phyloP scores from a whole-genome alignment of 2,113 vertebrate genomes.

The Sciurus niger region DNA sequence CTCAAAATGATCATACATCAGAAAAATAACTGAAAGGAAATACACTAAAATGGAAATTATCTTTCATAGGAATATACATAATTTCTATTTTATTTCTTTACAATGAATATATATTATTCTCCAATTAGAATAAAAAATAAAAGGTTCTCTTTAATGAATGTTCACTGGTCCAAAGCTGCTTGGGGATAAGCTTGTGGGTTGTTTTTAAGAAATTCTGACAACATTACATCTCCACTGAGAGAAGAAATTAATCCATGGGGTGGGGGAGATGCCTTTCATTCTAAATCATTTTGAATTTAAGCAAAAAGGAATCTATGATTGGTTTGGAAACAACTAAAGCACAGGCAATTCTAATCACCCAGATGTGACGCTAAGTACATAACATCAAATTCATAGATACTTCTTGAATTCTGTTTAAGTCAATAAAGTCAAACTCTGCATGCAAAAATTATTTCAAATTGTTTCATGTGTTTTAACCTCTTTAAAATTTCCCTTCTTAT shows the following conservation, averaged over 20 bases:
- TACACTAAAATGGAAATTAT: conserved; percentile 12
- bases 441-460: conserved; percentile 14
- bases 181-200: neutral
- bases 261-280: neutral
- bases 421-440: neutral
- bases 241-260: conserved; percentile 30
- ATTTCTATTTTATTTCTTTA: conserved; percentile 64
- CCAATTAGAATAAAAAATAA: conserved; percentile 22
- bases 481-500: neutral
- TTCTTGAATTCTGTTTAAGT: conserved; percentile 58
- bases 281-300: conserved; percentile 66
- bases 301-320: conserved; percentile 29
- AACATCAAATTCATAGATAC: neutral
- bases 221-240: neutral
- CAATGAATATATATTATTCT: conserved; percentile 46
- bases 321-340: conserved; percentile 20
- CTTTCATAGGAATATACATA: conserved; percentile 44
- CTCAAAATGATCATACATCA: neutral
- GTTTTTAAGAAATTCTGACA: conserved; percentile 60
- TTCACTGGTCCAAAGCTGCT: neutral
- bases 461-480: conserved; percentile 2
- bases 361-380: conserved; percentile 1
- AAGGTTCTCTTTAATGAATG: conserved; percentile 36
- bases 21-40: conserved; percentile 56
- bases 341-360: neutral